Conservation (phyloP, 2,113 vertebrate genomes). For the Azemiops feae region DNA sequence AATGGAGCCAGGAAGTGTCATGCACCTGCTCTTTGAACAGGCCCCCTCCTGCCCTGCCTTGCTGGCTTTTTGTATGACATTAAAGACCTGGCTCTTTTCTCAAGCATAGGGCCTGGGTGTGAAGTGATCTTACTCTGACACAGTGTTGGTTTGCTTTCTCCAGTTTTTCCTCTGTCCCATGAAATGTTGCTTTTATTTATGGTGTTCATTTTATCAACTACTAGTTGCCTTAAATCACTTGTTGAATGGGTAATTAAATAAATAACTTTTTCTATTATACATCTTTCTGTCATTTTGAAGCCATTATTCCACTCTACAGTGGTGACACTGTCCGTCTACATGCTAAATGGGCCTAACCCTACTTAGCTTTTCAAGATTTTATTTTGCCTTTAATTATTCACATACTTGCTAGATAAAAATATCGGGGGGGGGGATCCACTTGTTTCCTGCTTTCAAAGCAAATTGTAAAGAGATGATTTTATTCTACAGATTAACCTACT, state of each 20-base stretch:
- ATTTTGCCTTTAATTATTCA: not conserved
- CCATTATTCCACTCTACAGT: not conserved
- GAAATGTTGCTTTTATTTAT: not conserved
- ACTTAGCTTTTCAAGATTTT: not conserved
- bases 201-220: not conserved
- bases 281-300: not conserved
- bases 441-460: not conserved
- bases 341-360: not conserved
- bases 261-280: not conserved
- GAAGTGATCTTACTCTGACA: not conserved
- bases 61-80: not conserved
- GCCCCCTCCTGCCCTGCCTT: not conserved
- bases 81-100: not conserved
- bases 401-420: not conserved
- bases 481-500: not conserved
- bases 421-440: not conserved
- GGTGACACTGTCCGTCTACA: not conserved
- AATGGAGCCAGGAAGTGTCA: not conserved
- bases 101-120: not conserved
- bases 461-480: not conserved
- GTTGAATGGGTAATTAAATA: not conserved
- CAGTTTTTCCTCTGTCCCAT: not conserved
- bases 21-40: not conserved
- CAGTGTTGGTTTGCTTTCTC: not conserved
- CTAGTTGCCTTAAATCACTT: not conserved